A percentile compares a stretch with the other conserved stretches of the same genome.
These are phyloP conservation scores for Diachasmimorpha longicaudata DNA, from an alignment of 1,140 invertebrate species.

Conservation along the genomic window DNA sequence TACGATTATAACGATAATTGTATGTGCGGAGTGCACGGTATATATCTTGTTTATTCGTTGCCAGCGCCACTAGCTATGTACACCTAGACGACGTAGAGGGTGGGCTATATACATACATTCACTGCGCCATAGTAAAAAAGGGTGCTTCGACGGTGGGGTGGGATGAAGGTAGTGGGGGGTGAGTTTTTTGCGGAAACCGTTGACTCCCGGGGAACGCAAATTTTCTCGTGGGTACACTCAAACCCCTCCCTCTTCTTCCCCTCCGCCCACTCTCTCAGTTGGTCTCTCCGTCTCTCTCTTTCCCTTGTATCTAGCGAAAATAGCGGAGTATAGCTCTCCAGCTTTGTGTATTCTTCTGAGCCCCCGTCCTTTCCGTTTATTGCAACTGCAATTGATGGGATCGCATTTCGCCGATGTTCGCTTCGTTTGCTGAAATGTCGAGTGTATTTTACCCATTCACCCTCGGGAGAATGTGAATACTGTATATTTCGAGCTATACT, in stretches of 20 bases:
- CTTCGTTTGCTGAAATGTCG: slow-evolving; percentile 16
- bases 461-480: not conserved
- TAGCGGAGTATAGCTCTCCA: slow-evolving; percentile 36
- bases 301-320: slow-evolving; percentile 36
- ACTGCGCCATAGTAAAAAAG: slow-evolving; percentile 18
- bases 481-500: not conserved
- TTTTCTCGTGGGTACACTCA: slow-evolving; percentile 38
- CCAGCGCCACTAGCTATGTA: slow-evolving; percentile 30
- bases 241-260: not conserved
- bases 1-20: slow-evolving; percentile 63
- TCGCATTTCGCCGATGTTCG: slow-evolving; percentile 19
- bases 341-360: slow-evolving; percentile 41
- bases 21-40: slow-evolving; percentile 53
- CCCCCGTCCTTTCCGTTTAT: slow-evolving; percentile 41
- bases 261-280: not conserved
- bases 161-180: not conserved
- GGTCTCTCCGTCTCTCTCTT: not conserved
- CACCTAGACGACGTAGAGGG: slow-evolving; percentile 32
- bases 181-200: slow-evolving; percentile 29
- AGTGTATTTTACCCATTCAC: slow-evolving; percentile 13
- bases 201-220: slow-evolving; percentile 43
- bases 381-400: slow-evolving; percentile 44
- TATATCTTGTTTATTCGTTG: slow-evolving; percentile 58
- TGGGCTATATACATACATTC: slow-evolving; percentile 25
- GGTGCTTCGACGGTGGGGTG: slow-evolving; percentile 21